A percentile compares a stretch with the other conserved stretches of the same genome.
phyloP scores from a whole-genome alignment of 2,797 vertebrate species.

The Paguma larvata region DNA sequence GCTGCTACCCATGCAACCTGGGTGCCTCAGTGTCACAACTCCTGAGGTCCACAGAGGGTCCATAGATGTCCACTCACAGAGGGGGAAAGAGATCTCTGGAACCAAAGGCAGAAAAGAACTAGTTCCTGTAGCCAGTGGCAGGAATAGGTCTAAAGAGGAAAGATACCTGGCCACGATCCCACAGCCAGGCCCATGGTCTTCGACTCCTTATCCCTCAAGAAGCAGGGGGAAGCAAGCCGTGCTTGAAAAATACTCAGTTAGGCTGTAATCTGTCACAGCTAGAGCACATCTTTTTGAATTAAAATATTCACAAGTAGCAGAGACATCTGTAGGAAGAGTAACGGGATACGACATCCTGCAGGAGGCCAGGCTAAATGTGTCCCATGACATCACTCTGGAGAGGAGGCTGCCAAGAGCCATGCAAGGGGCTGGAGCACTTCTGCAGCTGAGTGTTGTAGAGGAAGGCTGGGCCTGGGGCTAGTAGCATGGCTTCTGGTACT shows the following conservation, averaged over 20 bases:
- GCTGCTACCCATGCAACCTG: not conserved
- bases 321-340: slow-evolving; percentile 72
- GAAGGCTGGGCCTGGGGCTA: not conserved
- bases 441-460: slow-evolving; percentile 41
- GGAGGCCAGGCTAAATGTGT: slow-evolving; percentile 78
- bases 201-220: not conserved
- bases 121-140: not conserved
- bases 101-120: not conserved
- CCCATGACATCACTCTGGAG: slow-evolving; percentile 76
- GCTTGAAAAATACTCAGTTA: slow-evolving; percentile 7
- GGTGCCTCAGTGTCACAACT: not conserved
- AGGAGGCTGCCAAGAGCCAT: slow-evolving; percentile 66
- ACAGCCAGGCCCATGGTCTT: not conserved
- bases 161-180: not conserved
- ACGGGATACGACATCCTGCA: slow-evolving; percentile 66
- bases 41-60: not conserved
- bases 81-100: not conserved
- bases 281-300: slow-evolving; percentile 58
- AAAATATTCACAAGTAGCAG: slow-evolving; percentile 71
- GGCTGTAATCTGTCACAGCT: not conserved
- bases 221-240: not conserved
- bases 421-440: not conserved
- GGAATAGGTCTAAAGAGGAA: not conserved
- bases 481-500: not conserved
- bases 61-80: not conserved